A percentile compares a stretch with the other conserved stretches of the same genome.
phyloP scores from a whole-genome alignment of 1,140 invertebrate genomes.

The Drosophila virilis region DNA sequence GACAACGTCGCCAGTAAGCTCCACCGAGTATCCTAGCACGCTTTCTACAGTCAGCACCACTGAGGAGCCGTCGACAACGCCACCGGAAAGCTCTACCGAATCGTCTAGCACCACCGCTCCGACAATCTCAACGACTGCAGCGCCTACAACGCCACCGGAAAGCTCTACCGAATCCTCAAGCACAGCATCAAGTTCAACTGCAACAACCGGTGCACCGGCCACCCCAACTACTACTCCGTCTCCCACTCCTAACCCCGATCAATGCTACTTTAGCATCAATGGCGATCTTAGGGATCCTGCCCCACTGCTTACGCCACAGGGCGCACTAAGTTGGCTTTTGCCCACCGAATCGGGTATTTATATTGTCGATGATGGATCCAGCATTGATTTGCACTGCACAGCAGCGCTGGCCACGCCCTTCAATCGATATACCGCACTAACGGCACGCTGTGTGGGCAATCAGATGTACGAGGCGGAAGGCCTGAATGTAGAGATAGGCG shows the following conservation, averaged over 20 bases:
- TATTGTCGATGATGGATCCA: constrained; percentile 41
- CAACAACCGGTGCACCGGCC: constrained; percentile 2
- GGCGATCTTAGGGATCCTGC: constrained; percentile 68
- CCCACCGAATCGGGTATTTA: constrained; percentile 55
- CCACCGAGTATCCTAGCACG: not conserved
- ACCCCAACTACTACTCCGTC: constrained; percentile 14
- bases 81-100: constrained; percentile 5
- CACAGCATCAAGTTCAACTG: constrained; percentile 11
- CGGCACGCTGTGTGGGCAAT: constrained; percentile 52
- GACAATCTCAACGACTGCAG: not conserved
- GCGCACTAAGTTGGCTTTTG: constrained; percentile 57
- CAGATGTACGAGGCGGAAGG: constrained; percentile 55
- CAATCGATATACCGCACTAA: constrained; percentile 56
- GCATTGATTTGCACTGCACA: constrained; percentile 69
- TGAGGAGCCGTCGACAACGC: not conserved
- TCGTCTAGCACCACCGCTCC: not conserved
- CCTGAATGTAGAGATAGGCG: constrained; percentile 22
- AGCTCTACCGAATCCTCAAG: not conserved
- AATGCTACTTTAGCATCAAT: constrained; percentile 64
- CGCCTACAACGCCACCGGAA: not conserved
- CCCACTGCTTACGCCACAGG: constrained; percentile 60
- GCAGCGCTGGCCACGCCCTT: constrained; percentile 53
- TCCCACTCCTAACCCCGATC: constrained; percentile 27
- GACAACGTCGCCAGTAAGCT: not conserved
- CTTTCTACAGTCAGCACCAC: constrained; percentile 1